A percentile compares a stretch with the other conserved stretches of the same genome.
These are phyloP conservation scores for Trematomus loennbergii DNA, from an alignment of 2,113 vertebrate genomes.

Conservation along the genomic window DNA sequence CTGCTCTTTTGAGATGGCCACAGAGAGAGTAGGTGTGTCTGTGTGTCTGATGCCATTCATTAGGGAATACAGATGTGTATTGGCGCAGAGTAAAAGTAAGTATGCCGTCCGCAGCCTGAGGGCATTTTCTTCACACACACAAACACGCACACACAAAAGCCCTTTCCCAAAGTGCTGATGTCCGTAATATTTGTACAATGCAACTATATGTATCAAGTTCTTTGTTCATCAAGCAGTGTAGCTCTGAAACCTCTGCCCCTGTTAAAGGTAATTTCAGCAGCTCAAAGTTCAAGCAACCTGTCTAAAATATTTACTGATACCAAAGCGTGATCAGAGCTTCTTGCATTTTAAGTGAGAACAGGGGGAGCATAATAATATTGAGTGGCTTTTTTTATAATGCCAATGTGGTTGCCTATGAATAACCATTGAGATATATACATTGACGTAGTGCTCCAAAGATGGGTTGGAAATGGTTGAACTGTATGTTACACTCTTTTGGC, in stretches of 20 bases:
- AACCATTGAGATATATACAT: conserved; percentile 37
- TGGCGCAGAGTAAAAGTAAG: conserved; percentile 50
- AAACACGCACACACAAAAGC: neutral
- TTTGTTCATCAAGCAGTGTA: neutral
- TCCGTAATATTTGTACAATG: neutral
- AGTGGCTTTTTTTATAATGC: conserved; percentile 40
- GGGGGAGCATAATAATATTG: conserved; percentile 10
- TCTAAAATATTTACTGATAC: conserved; percentile 8
- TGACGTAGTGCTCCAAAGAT: conserved; percentile 32
- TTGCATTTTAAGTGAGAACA: conserved; percentile 9
- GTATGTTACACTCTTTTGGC: conserved; percentile 31
- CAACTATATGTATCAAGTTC: conserved; percentile 21
- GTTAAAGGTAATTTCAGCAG: conserved; percentile 22
- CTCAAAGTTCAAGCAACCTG: conserved; percentile 18
- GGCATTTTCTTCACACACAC: conserved; percentile 5
- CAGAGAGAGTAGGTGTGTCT: neutral
- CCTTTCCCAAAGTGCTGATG: conserved; percentile 16
- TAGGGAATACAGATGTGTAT: conserved; percentile 54
- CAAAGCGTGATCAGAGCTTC: neutral
- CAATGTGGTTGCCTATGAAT: conserved; percentile 34
- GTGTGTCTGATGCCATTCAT: conserved; percentile 24
- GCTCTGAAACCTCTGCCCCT: conserved; percentile 6
- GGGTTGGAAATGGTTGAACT: conserved; percentile 29
- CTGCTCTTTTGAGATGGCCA: conserved; percentile 30
- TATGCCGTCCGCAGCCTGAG: conserved; percentile 46